phyloP scores from a whole-genome alignment of 1,140 invertebrate genomes.

The Aphaenogaster floridana region DNA sequence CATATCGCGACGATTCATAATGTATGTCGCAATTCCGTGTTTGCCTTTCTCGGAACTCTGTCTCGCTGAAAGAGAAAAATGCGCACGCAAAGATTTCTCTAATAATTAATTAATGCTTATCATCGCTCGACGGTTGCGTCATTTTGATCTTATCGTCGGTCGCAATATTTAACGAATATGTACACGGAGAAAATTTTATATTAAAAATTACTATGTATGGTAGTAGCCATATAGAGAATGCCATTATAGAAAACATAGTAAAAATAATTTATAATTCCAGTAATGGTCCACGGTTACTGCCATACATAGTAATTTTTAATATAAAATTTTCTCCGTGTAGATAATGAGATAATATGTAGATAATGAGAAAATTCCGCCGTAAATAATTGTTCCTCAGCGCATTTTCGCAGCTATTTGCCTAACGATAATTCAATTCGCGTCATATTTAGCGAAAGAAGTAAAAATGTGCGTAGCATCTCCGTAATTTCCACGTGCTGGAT shows the following conservation, averaged over 20 bases:
- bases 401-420: neutral
- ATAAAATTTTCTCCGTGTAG: too few relatives aligned
- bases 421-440: conserved; percentile 20
- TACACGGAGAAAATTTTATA: too few relatives aligned
- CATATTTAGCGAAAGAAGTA: conserved; percentile 16
- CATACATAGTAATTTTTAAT: too few relatives aligned
- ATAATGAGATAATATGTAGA: neutral
- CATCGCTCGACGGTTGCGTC: neutral
- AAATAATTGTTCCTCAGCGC: neutral
- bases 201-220: too few relatives aligned
- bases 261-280: too few relatives aligned
- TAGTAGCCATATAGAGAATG: too few relatives aligned
- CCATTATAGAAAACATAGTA: too few relatives aligned
- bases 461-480: conserved; percentile 21
- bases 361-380: neutral
- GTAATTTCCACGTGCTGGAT: conserved; percentile 41
- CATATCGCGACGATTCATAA: conserved; percentile 18
- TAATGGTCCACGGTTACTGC: too few relatives aligned
- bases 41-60: neutral
- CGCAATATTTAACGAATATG: neutral
- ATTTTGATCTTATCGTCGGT: neutral
- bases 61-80: neutral
- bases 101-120: conserved; percentile 8
- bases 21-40: conserved; percentile 15
- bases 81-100: neutral